These are phyloP conservation scores for Psephotus haematonotus DNA, from an alignment of 2,113 vertebrate genomes.

Conservation along the genomic window DNA sequence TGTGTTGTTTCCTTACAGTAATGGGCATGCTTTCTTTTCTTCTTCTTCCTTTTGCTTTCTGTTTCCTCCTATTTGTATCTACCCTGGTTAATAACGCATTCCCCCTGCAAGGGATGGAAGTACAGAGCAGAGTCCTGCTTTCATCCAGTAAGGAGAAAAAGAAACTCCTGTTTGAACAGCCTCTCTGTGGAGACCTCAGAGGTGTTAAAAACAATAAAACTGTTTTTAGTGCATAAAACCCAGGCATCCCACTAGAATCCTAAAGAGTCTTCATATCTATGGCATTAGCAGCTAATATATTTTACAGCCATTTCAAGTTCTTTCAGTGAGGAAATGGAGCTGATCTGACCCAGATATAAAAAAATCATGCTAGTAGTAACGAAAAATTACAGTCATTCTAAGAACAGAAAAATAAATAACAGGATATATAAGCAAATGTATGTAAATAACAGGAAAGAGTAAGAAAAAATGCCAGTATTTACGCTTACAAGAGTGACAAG, in stretches of 20 bases:
- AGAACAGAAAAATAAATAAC: background rate
- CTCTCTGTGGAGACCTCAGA: background rate
- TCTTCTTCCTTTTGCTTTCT: background rate
- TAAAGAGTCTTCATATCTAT: background rate
- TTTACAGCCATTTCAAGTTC: background rate
- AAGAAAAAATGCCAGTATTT: background rate
- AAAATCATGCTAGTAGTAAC: background rate
- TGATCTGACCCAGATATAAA: background rate
- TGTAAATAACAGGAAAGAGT: background rate
- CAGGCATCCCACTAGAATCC: background rate
- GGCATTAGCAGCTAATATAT: background rate
- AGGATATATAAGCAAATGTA: background rate
- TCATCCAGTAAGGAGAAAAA: background rate
- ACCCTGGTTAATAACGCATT: slow-evolving; percentile 9
- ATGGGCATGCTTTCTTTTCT: background rate
- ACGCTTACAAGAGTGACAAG: background rate
- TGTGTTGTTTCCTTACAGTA: background rate
- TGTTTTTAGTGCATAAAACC: background rate
- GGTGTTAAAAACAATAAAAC: background rate
- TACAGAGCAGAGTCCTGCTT: background rate
- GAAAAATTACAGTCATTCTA: background rate
- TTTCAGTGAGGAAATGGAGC: background rate
- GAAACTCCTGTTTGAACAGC: background rate
- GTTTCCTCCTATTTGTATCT: background rate
- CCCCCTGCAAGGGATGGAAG: background rate